Conservation (phyloP, 2,797 vertebrate species). For the Lophius americanus region DNA sequence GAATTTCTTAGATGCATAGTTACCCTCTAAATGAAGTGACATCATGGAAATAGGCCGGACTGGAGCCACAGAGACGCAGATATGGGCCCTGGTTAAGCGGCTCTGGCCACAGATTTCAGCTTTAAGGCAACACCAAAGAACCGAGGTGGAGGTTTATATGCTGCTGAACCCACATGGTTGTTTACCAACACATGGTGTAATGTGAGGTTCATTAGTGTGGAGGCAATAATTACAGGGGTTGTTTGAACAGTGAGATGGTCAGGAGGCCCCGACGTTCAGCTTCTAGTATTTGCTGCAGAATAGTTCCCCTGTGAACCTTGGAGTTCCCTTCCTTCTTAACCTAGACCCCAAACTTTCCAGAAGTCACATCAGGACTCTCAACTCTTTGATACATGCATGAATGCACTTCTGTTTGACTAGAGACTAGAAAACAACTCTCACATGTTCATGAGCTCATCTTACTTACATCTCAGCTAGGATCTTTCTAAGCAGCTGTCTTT, state of each 20-base stretch:
- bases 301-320: neutral
- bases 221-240: slow-evolving; percentile 61
- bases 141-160: slow-evolving; percentile 47
- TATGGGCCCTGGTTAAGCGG: slow-evolving; percentile 31
- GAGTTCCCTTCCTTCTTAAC: neutral
- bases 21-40: neutral
- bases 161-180: slow-evolving; percentile 35
- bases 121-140: slow-evolving; percentile 40
- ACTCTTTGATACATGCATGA: slow-evolving; percentile 29
- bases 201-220: slow-evolving; percentile 60
- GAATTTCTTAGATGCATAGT: neutral
- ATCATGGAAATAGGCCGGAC: slow-evolving; percentile 20
- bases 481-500: slow-evolving; percentile 40
- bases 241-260: slow-evolving; percentile 42
- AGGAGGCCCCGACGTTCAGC: slow-evolving; percentile 25
- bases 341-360: slow-evolving; percentile 9
- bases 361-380: slow-evolving; percentile 21
- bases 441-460: slow-evolving; percentile 54
- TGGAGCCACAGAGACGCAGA: slow-evolving; percentile 20
- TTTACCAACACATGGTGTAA: slow-evolving; percentile 56
- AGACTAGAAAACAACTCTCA: slow-evolving; percentile 54
- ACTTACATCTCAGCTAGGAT: slow-evolving; percentile 37
- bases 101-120: slow-evolving; percentile 53
- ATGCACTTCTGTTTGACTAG: slow-evolving; percentile 43
- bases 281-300: neutral